Percentiles rank a stretch among this genome's conserved stretches.
These are phyloP conservation scores for Lytechinus variegatus DNA, from an alignment of 35 echinoderm and acorn worm species.

Conservation along the genomic window DNA sequence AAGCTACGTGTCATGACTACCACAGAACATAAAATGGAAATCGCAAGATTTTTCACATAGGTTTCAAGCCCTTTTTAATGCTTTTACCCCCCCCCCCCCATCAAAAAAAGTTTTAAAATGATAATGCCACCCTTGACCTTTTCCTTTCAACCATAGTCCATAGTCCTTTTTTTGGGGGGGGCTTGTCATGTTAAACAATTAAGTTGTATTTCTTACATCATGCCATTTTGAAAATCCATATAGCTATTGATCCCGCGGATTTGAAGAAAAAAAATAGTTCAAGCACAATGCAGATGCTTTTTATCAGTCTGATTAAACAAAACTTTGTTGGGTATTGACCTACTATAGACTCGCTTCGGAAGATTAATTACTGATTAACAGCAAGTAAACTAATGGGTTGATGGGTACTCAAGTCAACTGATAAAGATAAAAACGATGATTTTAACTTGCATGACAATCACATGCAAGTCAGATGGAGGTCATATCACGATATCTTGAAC, in stretches of 20 bases:
- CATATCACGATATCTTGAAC: no score
- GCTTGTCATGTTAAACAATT: neutral
- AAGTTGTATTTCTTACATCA: neutral
- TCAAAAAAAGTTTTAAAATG: no score
- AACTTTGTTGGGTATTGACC: neutral
- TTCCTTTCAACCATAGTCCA: no score
- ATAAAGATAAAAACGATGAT: neutral
- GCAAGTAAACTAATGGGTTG: neutral
- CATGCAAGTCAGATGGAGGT: neutral
- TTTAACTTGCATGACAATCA: neutral
- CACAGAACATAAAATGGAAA: no score
- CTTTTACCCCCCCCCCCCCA: no score
- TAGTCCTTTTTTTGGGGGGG: no score
- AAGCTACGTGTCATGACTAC: no score
- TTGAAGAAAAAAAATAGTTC: neutral
- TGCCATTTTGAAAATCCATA: neutral
- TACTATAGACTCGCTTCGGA: neutral
- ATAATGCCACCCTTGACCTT: no score
- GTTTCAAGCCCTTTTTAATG: no score
- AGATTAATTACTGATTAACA: neutral
- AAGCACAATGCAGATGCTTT: neutral
- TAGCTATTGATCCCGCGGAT: neutral
- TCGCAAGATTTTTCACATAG: no score
- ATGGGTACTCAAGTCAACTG: neutral
- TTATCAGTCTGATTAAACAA: constrained; percentile 2